Conservation (phyloP, 2,888 invertebrate genomes). For the Cephus runcator region DNA sequence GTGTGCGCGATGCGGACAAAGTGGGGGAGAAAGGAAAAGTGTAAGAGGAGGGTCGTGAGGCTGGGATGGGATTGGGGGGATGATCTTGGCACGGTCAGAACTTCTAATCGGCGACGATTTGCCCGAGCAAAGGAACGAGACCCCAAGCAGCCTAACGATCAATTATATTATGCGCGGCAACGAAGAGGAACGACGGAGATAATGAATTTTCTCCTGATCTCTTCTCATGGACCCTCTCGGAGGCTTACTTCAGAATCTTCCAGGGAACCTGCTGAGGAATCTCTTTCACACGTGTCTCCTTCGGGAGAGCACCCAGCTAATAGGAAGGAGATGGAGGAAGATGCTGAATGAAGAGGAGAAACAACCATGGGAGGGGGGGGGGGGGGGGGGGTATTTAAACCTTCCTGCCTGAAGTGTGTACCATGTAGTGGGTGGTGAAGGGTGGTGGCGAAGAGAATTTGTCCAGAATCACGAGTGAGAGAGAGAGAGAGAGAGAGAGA, state of each 20-base stretch:
- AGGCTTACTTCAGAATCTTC: background rate
- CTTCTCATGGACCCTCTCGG: slow-evolving; percentile 14
- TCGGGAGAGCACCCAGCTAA: background rate
- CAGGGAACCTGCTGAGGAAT: background rate
- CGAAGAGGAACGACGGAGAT: slow-evolving; percentile 52
- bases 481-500: background rate
- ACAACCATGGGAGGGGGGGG: background rate
- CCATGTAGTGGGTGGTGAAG: background rate
- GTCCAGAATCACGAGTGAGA: slow-evolving; percentile 7
- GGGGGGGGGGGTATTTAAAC: slow-evolving; percentile 8
- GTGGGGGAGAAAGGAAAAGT: background rate
- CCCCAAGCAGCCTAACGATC: slow-evolving; percentile 34
- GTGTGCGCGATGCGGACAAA: background rate
- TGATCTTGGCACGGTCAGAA: background rate
- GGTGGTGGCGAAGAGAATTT: background rate
- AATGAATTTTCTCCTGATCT: slow-evolving; percentile 51
- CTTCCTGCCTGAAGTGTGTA: slow-evolving; percentile 19
- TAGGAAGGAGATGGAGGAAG: background rate
- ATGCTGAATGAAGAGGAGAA: too few relatives aligned
- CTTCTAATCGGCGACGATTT: background rate
- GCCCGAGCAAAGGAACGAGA: slow-evolving; percentile 15
- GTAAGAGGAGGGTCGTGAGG: background rate
- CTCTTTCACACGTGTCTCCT: background rate
- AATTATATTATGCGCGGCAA: slow-evolving; percentile 13
- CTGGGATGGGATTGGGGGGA: background rate